Conservation (phyloP, 2,888 invertebrate species). For the Thereva unica region DNA sequence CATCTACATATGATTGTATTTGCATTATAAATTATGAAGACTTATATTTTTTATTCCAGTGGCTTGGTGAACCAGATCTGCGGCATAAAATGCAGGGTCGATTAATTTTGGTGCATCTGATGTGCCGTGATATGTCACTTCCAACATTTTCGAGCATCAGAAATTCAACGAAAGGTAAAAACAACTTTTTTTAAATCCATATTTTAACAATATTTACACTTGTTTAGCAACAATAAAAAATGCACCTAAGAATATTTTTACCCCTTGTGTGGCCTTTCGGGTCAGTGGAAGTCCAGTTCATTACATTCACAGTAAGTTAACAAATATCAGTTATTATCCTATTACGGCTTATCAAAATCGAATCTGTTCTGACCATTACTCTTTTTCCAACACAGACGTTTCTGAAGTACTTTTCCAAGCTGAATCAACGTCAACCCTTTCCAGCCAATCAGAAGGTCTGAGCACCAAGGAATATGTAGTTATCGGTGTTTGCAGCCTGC, state of each 20-base stretch:
- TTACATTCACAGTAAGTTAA: slow-evolving; percentile 64
- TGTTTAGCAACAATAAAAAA: neutral
- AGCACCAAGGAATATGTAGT: slow-evolving; percentile 79
- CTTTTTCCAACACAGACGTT: slow-evolving; percentile 63
- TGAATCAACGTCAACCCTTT: slow-evolving; percentile 64
- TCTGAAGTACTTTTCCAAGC: slow-evolving; percentile 78
- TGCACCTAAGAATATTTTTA: slow-evolving; percentile 66
- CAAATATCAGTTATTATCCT: neutral
- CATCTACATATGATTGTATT: neutral
- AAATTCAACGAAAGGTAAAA: slow-evolving; percentile 41
- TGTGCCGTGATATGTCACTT: slow-evolving; percentile 73
- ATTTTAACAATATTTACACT: neutral
- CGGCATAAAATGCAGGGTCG: slow-evolving; percentile 79
- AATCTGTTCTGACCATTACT: neutral
- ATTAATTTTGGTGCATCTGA: slow-evolving; percentile 76
- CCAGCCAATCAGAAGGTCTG: slow-evolving; percentile 65
- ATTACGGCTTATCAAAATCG: neutral
- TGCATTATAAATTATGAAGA: neutral
- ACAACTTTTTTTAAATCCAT: slow-evolving; percentile 43
- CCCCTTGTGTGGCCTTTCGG: slow-evolving; percentile 84
- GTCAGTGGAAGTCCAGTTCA: slow-evolving; percentile 80
- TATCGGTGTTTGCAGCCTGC: slow-evolving; percentile 79
- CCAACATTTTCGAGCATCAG: slow-evolving; percentile 59
- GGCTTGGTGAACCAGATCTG: slow-evolving; percentile 81
- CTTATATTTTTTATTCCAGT: slow-evolving; percentile 61